Conservation (phyloP, 2,888 invertebrate species). For the Noctua fimbriata region DNA sequence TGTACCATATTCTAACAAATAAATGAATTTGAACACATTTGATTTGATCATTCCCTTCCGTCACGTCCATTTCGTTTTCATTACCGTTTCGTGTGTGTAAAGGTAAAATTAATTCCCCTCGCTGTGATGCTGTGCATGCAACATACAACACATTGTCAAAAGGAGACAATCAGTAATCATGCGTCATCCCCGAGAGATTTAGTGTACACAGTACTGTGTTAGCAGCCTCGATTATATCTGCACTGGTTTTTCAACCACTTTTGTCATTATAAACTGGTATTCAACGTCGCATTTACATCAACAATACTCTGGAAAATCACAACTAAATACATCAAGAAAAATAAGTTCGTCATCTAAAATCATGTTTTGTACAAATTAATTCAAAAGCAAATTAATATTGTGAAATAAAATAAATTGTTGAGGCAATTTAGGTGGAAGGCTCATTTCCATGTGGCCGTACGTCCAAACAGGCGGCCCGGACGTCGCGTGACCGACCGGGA, state of each 20-base stretch:
- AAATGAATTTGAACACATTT: neutral
- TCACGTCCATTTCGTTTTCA: constrained; percentile 20
- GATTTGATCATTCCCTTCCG: constrained; percentile 19
- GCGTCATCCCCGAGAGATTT: constrained; percentile 68
- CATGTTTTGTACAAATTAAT: constrained; percentile 40
- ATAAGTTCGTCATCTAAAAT: constrained; percentile 19
- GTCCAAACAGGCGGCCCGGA: constrained; percentile 69
- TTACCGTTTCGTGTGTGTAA: constrained; percentile 23
- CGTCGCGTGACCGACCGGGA: constrained; percentile 71
- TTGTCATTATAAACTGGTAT: constrained; percentile 10
- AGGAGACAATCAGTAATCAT: constrained; percentile 68
- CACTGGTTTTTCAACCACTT: constrained; percentile 38
- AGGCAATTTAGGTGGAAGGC: constrained; percentile 57
- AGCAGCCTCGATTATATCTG: constrained; percentile 33
- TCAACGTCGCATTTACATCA: constrained; percentile 8
- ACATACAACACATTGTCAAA: constrained; percentile 65
- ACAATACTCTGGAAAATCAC: neutral
- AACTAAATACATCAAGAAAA: constrained; percentile 1
- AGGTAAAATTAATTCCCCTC: constrained; percentile 50
- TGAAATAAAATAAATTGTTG: constrained; percentile 59
- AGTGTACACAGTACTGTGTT: constrained; percentile 49
- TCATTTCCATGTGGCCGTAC: constrained; percentile 66
- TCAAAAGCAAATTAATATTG: constrained; percentile 51
- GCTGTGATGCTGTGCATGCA: constrained; percentile 39
- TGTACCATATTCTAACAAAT: no score